These are phyloP conservation scores for Theristus sp. DNA, from an alignment of 2,888 invertebrate species.

Conservation along the genomic window DNA sequence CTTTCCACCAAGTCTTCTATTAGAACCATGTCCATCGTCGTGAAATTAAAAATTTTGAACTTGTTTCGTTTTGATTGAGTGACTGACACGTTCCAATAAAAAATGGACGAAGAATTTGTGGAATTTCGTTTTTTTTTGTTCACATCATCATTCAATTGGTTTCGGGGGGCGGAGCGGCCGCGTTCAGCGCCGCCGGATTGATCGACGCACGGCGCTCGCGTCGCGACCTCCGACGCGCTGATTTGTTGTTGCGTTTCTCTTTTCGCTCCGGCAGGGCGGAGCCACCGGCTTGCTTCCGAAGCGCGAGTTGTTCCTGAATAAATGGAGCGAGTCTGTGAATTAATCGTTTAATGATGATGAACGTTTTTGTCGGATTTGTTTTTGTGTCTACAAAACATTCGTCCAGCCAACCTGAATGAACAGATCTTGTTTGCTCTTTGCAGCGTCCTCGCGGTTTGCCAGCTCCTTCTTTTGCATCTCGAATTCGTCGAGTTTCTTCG, in stretches of 20 bases:
- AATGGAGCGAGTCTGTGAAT: background rate
- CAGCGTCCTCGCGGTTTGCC: constrained; percentile 11
- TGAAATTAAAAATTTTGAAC: too few relatives aligned
- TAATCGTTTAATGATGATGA: background rate
- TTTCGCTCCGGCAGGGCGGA: background rate
- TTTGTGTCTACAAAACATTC: too few relatives aligned
- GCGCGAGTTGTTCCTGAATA: background rate
- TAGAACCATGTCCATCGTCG: too few relatives aligned
- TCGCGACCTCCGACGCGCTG: constrained; percentile 17
- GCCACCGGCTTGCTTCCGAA: background rate
- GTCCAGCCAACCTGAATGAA: background rate
- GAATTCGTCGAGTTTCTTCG: constrained; percentile 20
- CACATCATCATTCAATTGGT: too few relatives aligned
- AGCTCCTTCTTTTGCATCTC: constrained; percentile 19
- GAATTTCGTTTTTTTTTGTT: too few relatives aligned
- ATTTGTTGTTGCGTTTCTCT: background rate
- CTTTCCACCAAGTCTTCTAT: too few relatives aligned
- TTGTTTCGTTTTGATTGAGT: too few relatives aligned
- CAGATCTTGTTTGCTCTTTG: background rate
- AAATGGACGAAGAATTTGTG: too few relatives aligned
- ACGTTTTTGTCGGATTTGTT: too few relatives aligned
- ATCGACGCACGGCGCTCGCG: constrained; percentile 7
- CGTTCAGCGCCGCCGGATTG: background rate
- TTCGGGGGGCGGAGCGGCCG: background rate
- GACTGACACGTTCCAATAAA: too few relatives aligned